Evolutionary conservation across 2,888 invertebrate species (phyloP).

Genomic region (Tiliacea citrago): DNA sequence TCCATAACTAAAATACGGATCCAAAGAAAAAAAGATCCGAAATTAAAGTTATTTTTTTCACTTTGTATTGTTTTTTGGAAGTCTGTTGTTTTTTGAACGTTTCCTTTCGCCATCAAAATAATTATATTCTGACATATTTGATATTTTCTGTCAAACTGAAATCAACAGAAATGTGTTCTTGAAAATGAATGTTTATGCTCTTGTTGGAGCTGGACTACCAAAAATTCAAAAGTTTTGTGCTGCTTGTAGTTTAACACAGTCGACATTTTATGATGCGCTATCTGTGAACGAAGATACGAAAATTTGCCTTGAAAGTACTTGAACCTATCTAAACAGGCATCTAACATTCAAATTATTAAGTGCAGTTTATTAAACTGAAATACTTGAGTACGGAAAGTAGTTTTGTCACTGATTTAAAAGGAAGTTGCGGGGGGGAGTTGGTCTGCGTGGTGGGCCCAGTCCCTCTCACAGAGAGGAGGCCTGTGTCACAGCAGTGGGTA

Average conservation of each 20-base stretch:
- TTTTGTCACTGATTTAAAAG: not conserved
- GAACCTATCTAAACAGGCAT: not conserved
- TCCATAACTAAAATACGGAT: too few species aligned
- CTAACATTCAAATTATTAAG: constrained; percentile 4
- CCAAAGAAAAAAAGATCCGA: too few species aligned
- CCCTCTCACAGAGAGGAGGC: too few species aligned
- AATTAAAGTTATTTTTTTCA: too few species aligned
- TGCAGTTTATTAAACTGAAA: not conserved
- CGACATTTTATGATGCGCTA: too few species aligned
- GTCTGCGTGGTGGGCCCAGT: too few species aligned
- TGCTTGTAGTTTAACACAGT: too few species aligned
- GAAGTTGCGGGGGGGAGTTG: too few species aligned
- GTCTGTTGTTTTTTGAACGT: constrained; percentile 15
- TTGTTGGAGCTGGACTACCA: not conserved
- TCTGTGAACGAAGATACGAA: not conserved
- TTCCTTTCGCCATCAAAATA: not conserved
- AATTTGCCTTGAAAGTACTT: not conserved
- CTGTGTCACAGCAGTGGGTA: too few species aligned
- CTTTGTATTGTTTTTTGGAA: too few species aligned
- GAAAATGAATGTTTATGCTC: too few species aligned
- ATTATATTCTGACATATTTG: not conserved
- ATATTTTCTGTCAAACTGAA: constrained; percentile 11
- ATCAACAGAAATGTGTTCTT: not conserved
- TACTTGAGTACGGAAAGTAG: constrained; percentile 12
- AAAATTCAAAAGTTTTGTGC: constrained; percentile 6